Percentiles rank a stretch among this genome's conserved stretches.
These are phyloP conservation scores for Caenorhabditis brenneri DNA, from an alignment of 1,140 invertebrate species.

Conservation along the genomic window DNA sequence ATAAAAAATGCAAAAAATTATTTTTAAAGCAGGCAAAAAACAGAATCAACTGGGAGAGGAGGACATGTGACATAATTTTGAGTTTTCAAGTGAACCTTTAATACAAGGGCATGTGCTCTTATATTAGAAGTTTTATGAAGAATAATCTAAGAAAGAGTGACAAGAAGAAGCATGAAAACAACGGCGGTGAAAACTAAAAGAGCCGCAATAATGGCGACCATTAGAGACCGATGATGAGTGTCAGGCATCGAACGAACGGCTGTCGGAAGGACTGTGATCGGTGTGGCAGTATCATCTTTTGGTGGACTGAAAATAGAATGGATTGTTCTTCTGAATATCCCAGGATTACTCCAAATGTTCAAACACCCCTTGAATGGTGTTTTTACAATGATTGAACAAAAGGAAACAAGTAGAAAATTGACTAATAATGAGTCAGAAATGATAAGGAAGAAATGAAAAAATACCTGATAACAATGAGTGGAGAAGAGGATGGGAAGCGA, in stretches of 20 bases:
- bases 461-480: conserved; percentile 23
- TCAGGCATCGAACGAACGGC: background rate
- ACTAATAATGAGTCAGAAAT: background rate
- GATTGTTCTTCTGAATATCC: too few species aligned
- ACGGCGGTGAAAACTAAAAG: background rate
- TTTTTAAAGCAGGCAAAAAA: background rate
- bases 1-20: background rate
- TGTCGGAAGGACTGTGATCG: background rate
- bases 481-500: conserved; percentile 17
- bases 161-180: conserved; percentile 26
- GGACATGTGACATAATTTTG: background rate
- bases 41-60: background rate
- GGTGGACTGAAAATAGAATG: background rate
- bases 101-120: too few species aligned
- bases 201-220: conserved; percentile 8
- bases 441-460: background rate
- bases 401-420: background rate
- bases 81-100: too few species aligned
- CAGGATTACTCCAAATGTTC: too few species aligned
- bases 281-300: conserved; percentile 11
- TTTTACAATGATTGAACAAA: background rate
- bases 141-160: background rate
- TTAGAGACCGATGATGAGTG: background rate
- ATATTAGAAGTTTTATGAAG: too few species aligned
- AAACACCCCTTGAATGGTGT: too few species aligned